Base-by-base conservation (phyloP, 92 coral and sea anemone genomes). In the Palythoa heliodiscus region DNA sequence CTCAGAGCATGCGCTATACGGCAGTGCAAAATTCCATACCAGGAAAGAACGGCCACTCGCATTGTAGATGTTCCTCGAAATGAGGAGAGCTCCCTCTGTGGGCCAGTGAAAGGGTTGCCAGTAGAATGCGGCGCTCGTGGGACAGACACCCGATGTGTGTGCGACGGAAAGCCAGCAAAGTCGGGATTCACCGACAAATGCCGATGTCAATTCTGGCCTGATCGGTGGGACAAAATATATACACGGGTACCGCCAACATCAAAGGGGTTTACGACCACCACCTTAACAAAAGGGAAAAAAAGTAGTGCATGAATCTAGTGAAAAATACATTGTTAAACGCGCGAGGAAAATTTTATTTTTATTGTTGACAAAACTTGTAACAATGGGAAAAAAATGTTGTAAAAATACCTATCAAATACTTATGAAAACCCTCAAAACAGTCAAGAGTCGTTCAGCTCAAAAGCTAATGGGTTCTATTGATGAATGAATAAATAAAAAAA, bases 121-220 rank as follows among this genome's bases (percentile, higher is more conserved):
- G 92, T 92, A 54, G 82, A 81, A 69, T 97, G 99, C 74, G 99
- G 95, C 12, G 86, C 89, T 75, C 70, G 92, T 39, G 95, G 92
- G 47, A 94, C 98, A 7, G 87, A 97, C 82, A 97, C 99, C 0
- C 89, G 99, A 24, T 97, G 99, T 87, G 99, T 94, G 38, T 97
- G 99, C 89, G 99, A 97, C 79, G 95, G 98, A 4, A 94, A 90
- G 75, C 98, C 98, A 73, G 77, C 68, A 74, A 82, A 76, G n/a
- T 73, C 77, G 20, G 92, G 82, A 16, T 94, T 93, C 73, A 94
- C 97, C 61, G 98, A 97, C 74, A 87, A 93, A 16, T 97, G 99
- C 86, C 93, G 98, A 70, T 97, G 99, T 53, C 98, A 94, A 89
- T 97, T 89, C 86, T 97, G 99, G 99, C 99, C 98, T 0, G 70